These are phyloP conservation scores for Rhagophthalmus giganteus DNA, from an alignment of 2,888 invertebrate genomes.

Conservation along the genomic window DNA sequence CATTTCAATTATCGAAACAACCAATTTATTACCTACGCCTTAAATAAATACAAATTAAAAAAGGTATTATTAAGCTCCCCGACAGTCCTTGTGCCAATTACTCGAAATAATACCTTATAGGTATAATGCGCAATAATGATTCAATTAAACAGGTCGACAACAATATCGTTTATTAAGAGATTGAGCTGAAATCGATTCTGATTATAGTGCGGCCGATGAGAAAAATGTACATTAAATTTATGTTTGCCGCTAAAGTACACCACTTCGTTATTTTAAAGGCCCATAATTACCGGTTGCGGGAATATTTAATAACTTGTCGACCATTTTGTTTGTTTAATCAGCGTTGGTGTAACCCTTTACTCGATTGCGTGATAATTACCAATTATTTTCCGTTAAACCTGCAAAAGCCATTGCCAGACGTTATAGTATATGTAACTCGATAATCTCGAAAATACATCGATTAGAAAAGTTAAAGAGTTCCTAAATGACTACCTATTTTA, in stretches of 20 bases:
- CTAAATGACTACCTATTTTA: no score
- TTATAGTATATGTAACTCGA: neutral
- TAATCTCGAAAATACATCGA: neutral
- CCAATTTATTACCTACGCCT: no score
- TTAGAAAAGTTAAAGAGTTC: neutral
- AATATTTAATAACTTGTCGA: conserved; percentile 22
- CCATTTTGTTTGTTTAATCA: conserved; percentile 29
- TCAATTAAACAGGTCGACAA: conserved; percentile 6
- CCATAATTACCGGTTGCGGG: conserved; percentile 17
- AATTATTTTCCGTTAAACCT: conserved; percentile 14
- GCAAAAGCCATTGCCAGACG: neutral
- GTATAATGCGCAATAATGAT: conserved; percentile 2
- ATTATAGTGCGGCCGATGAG: conserved; percentile 1
- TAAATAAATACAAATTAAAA: no score
- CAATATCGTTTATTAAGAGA: conserved; percentile 16
- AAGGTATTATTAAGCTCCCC: no score
- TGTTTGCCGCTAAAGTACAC: conserved; percentile 4
- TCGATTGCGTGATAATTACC: conserved; percentile 27
- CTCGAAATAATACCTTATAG: conserved; percentile 1
- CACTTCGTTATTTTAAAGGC: conserved; percentile 18
- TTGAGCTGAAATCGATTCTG: conserved; percentile 20
- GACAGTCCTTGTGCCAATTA: neutral
- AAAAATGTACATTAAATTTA: conserved; percentile 10
- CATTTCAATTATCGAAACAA: no score
- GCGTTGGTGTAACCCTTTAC: conserved; percentile 18